Percentiles rank a stretch among this genome's conserved stretches.
phyloP scores from a whole-genome alignment of 2,888 invertebrate species.

The Morinoia aosen region DNA sequence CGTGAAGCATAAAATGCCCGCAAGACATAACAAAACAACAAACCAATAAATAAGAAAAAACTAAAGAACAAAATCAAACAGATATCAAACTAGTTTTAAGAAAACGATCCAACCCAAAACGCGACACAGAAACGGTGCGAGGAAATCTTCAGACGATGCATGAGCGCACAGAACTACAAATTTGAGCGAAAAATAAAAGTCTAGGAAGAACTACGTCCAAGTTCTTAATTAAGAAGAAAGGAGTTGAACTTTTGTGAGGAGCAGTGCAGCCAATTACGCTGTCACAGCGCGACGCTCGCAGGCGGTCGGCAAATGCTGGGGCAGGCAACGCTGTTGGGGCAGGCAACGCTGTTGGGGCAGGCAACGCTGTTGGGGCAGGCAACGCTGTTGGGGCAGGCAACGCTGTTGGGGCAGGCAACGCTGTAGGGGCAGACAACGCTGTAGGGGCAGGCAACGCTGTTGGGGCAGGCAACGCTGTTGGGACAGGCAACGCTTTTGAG shows the following conservation, averaged over 20 bases:
- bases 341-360: not conserved
- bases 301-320: not conserved
- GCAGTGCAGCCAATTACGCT: not conserved
- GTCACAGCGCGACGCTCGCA: not conserved
- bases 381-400: too few relatives aligned
- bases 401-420: not conserved
- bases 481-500: too few relatives aligned
- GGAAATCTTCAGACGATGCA: not conserved
- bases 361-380: not conserved
- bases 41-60: too few relatives aligned
- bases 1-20: too few relatives aligned
- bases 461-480: too few relatives aligned
- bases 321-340: not conserved
- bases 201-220: not conserved
- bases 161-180: not conserved
- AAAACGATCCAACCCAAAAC: not conserved
- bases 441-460: too few relatives aligned
- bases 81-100: not conserved
- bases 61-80: too few relatives aligned
- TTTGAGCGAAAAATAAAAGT: not conserved
- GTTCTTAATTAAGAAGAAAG: conserved; percentile 17
- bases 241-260: conserved; percentile 10
- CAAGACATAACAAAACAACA: too few relatives aligned
- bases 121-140: not conserved
- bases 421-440: too few relatives aligned